Evolutionary conservation across 2,888 invertebrate genomes (phyloP).

Genomic region (Halocaridina rubra): DNA sequence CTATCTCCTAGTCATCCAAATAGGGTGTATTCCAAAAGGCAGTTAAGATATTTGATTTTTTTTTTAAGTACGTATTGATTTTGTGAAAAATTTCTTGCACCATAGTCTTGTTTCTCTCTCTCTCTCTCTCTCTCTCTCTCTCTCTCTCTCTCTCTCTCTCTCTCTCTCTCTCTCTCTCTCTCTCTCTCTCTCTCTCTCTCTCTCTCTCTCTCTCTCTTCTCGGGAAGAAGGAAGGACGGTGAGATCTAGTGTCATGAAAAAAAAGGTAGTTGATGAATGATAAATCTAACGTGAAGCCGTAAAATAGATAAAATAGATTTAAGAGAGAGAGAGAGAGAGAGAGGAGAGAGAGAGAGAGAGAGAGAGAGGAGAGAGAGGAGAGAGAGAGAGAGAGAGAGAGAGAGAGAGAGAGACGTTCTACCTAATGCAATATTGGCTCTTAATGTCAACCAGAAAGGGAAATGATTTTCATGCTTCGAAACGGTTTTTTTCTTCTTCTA

Average conservation of each 20-base stretch:
- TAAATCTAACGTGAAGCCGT: too few relatives aligned
- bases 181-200: background rate
- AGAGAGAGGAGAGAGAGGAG: background rate
- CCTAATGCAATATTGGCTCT: background rate
- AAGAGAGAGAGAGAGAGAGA: background rate
- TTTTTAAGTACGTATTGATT: too few relatives aligned
- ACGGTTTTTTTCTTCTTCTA: background rate
- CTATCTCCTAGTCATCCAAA: too few relatives aligned
- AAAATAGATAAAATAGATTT: too few relatives aligned
- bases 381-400: background rate
- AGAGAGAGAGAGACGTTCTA: background rate
- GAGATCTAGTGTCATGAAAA: background rate
- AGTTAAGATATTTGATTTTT: too few relatives aligned
- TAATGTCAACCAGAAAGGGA: background rate
- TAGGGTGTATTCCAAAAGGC: too few relatives aligned
- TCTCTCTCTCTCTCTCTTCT: background rate
- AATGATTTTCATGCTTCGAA: background rate
- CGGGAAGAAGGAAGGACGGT: background rate
- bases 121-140: background rate
- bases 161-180: background rate
- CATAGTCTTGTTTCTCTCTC: background rate
- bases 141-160: background rate
- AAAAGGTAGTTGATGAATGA: background rate
- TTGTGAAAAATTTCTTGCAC: background rate
- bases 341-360: background rate